Evolutionary conservation across 2,888 invertebrate species (phyloP).

Genomic region (Gerris lacustris): DNA sequence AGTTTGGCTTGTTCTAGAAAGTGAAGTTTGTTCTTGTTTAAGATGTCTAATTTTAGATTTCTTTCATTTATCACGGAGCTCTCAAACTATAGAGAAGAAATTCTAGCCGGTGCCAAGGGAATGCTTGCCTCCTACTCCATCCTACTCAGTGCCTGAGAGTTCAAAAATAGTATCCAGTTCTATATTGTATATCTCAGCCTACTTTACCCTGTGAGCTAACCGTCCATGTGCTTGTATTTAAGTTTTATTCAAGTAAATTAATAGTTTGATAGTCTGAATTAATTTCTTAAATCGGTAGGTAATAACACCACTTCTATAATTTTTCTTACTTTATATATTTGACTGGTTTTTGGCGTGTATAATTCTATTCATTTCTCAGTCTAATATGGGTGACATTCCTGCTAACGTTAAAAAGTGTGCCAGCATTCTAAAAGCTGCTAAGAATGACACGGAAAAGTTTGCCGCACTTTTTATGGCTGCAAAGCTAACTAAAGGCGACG

Average conservation of each 20-base stretch:
- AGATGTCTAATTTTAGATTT: not conserved
- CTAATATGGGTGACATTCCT: constrained; percentile 41
- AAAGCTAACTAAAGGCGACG: constrained; percentile 71
- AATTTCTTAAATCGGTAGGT: no score
- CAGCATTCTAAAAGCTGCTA: constrained; percentile 62
- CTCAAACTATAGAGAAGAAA: not conserved
- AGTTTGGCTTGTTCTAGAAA: no score
- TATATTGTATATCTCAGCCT: not conserved
- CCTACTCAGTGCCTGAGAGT: not conserved
- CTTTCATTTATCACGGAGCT: not conserved
- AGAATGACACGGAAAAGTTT: constrained; percentile 80
- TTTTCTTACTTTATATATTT: no score
- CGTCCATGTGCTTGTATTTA: not conserved
- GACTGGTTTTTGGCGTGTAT: no score
- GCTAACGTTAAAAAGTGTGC: constrained; percentile 77
- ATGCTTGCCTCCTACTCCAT: constrained; percentile 1
- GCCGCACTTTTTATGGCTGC: constrained; percentile 85
- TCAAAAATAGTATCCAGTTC: constrained; percentile 1
- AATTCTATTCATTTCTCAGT: no score
- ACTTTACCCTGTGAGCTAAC: not conserved
- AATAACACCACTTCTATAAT: no score
- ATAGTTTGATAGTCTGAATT: no score
- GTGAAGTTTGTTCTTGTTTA: no score
- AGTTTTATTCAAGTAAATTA: not conserved
- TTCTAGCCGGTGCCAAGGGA: not conserved